phyloP scores from a whole-genome alignment of 1,140 invertebrate genomes.

The Anastrepha obliqua region DNA sequence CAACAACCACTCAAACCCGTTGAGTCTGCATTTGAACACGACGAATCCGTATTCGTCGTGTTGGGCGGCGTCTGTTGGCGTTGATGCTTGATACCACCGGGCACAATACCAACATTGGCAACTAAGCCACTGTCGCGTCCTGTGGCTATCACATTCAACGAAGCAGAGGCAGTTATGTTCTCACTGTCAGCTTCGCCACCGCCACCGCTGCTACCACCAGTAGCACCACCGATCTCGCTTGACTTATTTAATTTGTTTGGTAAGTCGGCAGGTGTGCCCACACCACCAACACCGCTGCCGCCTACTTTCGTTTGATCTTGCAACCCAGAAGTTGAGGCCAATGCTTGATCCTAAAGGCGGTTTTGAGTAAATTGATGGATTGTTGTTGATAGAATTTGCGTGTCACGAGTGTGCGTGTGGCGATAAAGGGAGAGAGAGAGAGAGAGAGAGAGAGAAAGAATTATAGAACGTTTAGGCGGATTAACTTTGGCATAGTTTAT shows the following conservation, averaged over 20 bases:
- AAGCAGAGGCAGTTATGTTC: conserved; percentile 15
- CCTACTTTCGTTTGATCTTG: conserved; percentile 57
- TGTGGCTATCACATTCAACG: conserved; percentile 29
- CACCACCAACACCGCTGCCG: background rate
- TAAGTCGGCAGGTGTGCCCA: conserved; percentile 31
- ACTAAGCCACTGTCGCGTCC: conserved; percentile 7
- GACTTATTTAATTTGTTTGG: conserved; percentile 37
- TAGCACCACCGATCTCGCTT: conserved; percentile 31
- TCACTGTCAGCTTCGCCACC: conserved; percentile 47
- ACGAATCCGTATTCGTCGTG: conserved; percentile 58
- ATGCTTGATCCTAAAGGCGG: conserved; percentile 57
- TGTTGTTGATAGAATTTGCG: conserved; percentile 29
- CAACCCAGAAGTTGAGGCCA: conserved; percentile 56
- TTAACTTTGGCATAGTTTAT: conserved; percentile 32
- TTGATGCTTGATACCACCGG: conserved; percentile 55
- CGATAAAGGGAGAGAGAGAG: background rate
- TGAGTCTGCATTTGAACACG: conserved; percentile 31
- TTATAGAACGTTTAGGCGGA: conserved; percentile 30
- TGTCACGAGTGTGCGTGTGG: conserved; percentile 42
- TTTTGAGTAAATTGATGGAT: conserved; percentile 42
- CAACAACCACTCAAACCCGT: conserved; percentile 66
- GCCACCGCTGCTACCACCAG: conserved; percentile 43
- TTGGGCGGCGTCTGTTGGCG: conserved; percentile 61
- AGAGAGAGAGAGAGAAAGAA: background rate
- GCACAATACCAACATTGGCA: conserved; percentile 13